These are phyloP conservation scores for Epinotia demarniana DNA, from an alignment of 2,888 invertebrate genomes.

Conservation along the genomic window DNA sequence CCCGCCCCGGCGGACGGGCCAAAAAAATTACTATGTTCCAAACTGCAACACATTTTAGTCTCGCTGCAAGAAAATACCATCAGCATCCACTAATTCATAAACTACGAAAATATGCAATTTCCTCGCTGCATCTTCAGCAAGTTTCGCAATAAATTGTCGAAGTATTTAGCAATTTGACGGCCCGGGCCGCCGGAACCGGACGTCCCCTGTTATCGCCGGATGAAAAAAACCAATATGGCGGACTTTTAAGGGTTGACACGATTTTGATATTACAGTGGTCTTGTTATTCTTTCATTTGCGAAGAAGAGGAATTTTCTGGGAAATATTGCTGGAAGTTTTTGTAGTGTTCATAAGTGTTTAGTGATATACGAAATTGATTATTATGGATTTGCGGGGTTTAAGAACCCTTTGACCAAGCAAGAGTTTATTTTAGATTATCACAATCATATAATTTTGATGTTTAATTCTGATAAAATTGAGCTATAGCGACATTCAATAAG, in stretches of 20 bases:
- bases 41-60: neutral
- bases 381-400: too few species aligned
- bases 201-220: slow-evolving; percentile 13
- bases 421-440: too few species aligned
- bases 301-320: neutral
- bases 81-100: slow-evolving; percentile 16
- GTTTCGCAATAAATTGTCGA: slow-evolving; percentile 20
- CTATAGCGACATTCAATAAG: too few species aligned
- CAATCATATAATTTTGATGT: too few species aligned
- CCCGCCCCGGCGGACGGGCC: too few species aligned
- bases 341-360: neutral
- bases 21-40: too few species aligned
- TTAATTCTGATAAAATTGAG: too few species aligned
- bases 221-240: slow-evolving; percentile 20
- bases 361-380: neutral
- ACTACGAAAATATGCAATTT: slow-evolving; percentile 25
- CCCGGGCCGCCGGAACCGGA: slow-evolving; percentile 5
- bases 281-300: neutral
- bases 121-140: slow-evolving; percentile 20
- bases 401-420: too few species aligned
- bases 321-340: neutral
- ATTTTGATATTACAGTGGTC: neutral
- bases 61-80: slow-evolving; percentile 15
- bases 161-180: slow-evolving; percentile 25
- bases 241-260: slow-evolving; percentile 17